These are phyloP conservation scores for Zaprionus ghesquierei DNA, from an alignment of 1,140 invertebrate species.

Conservation along the genomic window DNA sequence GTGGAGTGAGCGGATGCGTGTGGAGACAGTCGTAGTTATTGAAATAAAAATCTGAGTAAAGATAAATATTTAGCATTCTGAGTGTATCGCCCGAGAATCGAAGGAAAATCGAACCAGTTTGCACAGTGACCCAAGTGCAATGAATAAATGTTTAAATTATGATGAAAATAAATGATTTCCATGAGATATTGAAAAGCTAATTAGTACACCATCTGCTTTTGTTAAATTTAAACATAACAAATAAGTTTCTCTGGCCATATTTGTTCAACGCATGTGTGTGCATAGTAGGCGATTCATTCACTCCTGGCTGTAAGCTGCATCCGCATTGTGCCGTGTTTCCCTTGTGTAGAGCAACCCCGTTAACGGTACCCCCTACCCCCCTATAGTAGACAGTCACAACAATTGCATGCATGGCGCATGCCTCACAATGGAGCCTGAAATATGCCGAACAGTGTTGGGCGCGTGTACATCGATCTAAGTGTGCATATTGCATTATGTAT, in stretches of 20 bases:
- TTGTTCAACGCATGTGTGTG: neutral
- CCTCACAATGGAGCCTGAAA: neutral
- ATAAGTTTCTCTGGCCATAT: neutral
- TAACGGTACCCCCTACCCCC: no score
- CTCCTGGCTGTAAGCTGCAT: neutral
- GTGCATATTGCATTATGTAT: constrained; percentile 39
- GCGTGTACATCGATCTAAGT: neutral
- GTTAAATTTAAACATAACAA: neutral
- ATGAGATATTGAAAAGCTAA: neutral
- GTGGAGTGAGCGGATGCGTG: no score
- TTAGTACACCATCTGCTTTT: neutral
- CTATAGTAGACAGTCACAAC: neutral
- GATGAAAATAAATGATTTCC: neutral
- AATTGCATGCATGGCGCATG: neutral
- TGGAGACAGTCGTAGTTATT: neutral
- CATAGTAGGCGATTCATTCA: neutral
- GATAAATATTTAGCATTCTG: neutral
- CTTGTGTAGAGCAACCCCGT: neutral
- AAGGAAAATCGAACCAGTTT: neutral
- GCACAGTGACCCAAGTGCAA: neutral
- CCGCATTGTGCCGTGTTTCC: neutral
- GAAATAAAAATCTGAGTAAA: neutral
- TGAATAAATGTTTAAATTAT: neutral
- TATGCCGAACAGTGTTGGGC: neutral
- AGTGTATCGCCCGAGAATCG: neutral